Evolutionary conservation across 2,797 vertebrate genomes (phyloP), one percentile per base, ranked within the genome.

Genomic region (Hydrolagus colliei): DNA sequence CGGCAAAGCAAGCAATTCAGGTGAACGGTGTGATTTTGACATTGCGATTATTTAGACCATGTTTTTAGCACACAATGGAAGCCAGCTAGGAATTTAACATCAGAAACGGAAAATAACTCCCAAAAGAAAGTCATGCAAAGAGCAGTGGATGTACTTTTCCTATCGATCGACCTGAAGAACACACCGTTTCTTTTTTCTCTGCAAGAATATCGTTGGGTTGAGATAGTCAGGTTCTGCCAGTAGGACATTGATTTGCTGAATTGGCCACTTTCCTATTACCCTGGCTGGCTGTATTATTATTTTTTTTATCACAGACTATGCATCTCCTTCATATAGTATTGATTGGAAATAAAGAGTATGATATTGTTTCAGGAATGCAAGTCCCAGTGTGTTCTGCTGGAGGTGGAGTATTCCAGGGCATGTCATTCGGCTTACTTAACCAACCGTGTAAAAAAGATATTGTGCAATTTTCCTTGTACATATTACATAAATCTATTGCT

Each of bases 361-460:
- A 67, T 20, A 84, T 27, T 71, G 65, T 71, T 84, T 84, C 79
- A 84, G 65, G 9, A 68, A 84, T 65, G 35, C 71, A 84, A 84
- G 67, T 63, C 79, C 79, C 65, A 52, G 63, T 84, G 79, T 20
- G 71, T 84, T 84, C 9, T 52, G 65, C 12, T 68, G 79, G 63
- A 84, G 79, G 71, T 84, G 65, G 71, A 71, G 16, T 14, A 71
- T 84, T 84, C 79, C 9, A 52, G 32, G 3, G 16, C 16, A 41
- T 84, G 79, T 71, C 79, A 84, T 84, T 84, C 52, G 65, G 79
- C 67, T 84, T 67, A 84, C 65, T 84, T 71, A 84, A 84, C 65
- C 79, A 84, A 84, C 79, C 79, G 41, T 84, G 65, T 35, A n/a
- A 41, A 35, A 84, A 84, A 84, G 63, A 84, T 84, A 84, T 84